phyloP scores from a whole-genome alignment of 2,797 vertebrate species.

The Ciconia nigra region DNA sequence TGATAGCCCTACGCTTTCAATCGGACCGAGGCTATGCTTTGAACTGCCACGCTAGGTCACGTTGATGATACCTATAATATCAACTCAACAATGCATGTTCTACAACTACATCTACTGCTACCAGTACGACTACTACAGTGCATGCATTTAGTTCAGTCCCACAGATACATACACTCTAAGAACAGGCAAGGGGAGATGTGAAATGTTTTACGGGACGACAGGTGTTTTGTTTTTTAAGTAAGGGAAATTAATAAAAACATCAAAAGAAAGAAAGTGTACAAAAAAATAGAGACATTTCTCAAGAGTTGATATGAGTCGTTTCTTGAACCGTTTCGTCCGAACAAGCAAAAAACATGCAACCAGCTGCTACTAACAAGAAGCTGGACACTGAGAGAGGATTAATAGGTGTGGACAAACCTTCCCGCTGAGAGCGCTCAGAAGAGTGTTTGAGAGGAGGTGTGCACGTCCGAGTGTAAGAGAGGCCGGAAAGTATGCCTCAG shows the following conservation, averaged over 20 bases:
- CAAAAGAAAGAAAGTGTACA: constrained; percentile 74
- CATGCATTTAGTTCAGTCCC: constrained; percentile 84
- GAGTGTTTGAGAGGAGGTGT: constrained; percentile 85
- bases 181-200: constrained; percentile 82
- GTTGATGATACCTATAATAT: constrained; percentile 71
- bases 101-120: constrained; percentile 80
- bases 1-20: constrained; percentile 61
- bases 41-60: constrained; percentile 53
- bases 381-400: constrained; percentile 82
- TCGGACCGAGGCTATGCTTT: constrained; percentile 63
- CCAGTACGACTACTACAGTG: constrained; percentile 79
- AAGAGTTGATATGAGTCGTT: constrained; percentile 80
- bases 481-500: constrained; percentile 83
- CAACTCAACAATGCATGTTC: constrained; percentile 82
- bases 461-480: constrained; percentile 86
- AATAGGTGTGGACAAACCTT: constrained; percentile 87
- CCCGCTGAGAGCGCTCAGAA: constrained; percentile 84
- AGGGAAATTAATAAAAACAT: constrained; percentile 71
- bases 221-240: constrained; percentile 76
- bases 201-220: constrained; percentile 80
- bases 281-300: constrained; percentile 80
- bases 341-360: constrained; percentile 88
- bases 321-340: constrained; percentile 80
- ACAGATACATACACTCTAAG: constrained; percentile 83
- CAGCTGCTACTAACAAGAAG: constrained; percentile 85